phyloP scores from a whole-genome alignment of 2,113 vertebrate genomes.

The Rattus rattus region DNA sequence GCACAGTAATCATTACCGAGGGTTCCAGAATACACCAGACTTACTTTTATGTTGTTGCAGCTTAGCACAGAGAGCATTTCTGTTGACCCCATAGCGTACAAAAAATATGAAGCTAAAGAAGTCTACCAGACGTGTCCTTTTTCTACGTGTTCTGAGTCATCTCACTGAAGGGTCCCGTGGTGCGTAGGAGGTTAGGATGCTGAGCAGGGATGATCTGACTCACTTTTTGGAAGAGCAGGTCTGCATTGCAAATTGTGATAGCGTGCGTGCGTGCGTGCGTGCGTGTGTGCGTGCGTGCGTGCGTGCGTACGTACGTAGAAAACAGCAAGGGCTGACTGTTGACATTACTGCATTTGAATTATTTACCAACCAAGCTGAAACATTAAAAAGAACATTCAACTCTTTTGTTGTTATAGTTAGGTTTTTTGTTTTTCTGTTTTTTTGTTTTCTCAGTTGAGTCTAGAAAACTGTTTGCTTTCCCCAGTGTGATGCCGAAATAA shows the following conservation, averaged over 20 bases:
- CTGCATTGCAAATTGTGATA: background rate
- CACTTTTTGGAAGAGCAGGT: background rate
- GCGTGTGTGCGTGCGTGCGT: background rate
- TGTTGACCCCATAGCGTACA: background rate
- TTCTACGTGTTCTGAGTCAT: background rate
- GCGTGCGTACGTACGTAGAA: background rate
- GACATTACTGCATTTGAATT: background rate
- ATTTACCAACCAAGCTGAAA: background rate
- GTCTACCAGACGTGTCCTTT: background rate
- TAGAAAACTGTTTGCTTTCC: conserved; percentile 56
- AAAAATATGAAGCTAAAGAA: background rate
- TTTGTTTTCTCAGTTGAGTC: conserved; percentile 20
- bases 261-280: background rate
- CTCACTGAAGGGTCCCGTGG: background rate
- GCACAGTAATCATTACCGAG: background rate
- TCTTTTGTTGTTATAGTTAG: background rate
- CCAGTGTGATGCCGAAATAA: background rate
- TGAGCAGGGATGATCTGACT: background rate
- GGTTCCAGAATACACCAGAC: background rate
- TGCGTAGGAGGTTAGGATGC: background rate
- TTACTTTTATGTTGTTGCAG: background rate
- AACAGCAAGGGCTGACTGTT: background rate
- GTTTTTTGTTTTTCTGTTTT: background rate
- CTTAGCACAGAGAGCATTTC: background rate
- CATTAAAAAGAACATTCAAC: background rate